A percentile compares a stretch with the other conserved stretches of the same genome.
Conservation (phyloP, 2,888 invertebrate species). For the Heterodera filipjevi region DNA sequence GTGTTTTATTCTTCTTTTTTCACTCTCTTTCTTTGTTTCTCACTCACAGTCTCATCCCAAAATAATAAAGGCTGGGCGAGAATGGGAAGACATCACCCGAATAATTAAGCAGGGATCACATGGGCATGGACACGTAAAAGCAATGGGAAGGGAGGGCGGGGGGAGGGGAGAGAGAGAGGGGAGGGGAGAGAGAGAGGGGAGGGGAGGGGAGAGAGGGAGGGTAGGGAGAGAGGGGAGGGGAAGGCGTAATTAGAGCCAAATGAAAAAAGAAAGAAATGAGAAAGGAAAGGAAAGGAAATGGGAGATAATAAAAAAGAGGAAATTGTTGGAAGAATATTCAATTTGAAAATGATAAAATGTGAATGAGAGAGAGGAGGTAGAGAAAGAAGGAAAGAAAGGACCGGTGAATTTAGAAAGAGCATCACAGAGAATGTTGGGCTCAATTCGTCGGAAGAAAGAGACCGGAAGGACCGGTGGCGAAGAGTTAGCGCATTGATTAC, state of each 20-base stretch:
- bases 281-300: too few relatives aligned
- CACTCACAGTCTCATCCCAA: not conserved
- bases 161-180: too few relatives aligned
- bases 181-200: not conserved
- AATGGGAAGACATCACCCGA: not conserved
- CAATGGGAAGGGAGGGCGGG: too few relatives aligned
- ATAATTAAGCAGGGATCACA: not conserved
- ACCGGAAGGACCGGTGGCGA: too few relatives aligned
- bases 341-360: constrained; percentile 1
- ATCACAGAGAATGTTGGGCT: not conserved
- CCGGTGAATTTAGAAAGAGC: not conserved
- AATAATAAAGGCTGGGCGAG: too few relatives aligned
- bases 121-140: not conserved
- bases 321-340: too few relatives aligned
- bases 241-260: too few relatives aligned
- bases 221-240: too few relatives aligned
- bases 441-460: not conserved
- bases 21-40: not conserved
- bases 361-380: not conserved
- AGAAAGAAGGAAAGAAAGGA: not conserved
- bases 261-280: too few relatives aligned
- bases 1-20: not conserved
- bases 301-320: too few relatives aligned
- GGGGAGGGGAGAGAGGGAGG: not conserved
- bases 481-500: not conserved